Evolutionary conservation across 2,888 invertebrate genomes (phyloP).

Genomic region (Stenchaetothrips biformis): DNA sequence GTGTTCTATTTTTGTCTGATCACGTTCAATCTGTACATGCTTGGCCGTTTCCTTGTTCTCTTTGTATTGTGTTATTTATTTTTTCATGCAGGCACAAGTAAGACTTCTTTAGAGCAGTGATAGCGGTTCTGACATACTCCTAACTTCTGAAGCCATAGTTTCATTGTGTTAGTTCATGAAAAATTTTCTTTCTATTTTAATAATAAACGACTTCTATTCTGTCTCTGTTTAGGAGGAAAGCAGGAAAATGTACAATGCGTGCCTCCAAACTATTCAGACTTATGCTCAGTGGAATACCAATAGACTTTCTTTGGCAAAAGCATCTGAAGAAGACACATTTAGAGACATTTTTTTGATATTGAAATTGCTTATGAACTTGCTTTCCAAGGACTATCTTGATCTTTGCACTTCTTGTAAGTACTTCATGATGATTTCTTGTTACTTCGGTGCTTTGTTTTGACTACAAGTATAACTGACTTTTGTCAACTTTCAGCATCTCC

Average conservation of each 20-base stretch:
- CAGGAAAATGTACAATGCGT: conserved; percentile 61
- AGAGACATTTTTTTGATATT: conserved; percentile 74
- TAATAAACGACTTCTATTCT: conserved; percentile 30
- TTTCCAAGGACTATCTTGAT: conserved; percentile 49
- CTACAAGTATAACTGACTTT: not conserved
- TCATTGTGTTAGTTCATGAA: no score
- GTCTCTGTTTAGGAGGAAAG: conserved; percentile 53
- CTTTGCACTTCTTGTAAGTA: conserved; percentile 35
- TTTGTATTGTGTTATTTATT: no score
- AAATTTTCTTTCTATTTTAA: conserved; percentile 18
- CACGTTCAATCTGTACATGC: no score
- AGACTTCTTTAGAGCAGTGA: no score
- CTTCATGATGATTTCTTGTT: conserved; percentile 19
- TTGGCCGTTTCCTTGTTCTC: no score
- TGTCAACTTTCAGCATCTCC: conserved; percentile 25
- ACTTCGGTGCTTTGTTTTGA: not conserved
- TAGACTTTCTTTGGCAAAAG: conserved; percentile 56
- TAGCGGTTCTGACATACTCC: no score
- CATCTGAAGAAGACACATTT: conserved; percentile 67
- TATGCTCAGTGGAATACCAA: conserved; percentile 63
- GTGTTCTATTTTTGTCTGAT: no score
- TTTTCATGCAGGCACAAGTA: no score
- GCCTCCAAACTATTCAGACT: conserved; percentile 63
- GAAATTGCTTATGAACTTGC: conserved; percentile 63
- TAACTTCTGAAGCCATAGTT: no score